Conservation (phyloP, 2,888 invertebrate species). For the Dicranocentrus wangi region DNA sequence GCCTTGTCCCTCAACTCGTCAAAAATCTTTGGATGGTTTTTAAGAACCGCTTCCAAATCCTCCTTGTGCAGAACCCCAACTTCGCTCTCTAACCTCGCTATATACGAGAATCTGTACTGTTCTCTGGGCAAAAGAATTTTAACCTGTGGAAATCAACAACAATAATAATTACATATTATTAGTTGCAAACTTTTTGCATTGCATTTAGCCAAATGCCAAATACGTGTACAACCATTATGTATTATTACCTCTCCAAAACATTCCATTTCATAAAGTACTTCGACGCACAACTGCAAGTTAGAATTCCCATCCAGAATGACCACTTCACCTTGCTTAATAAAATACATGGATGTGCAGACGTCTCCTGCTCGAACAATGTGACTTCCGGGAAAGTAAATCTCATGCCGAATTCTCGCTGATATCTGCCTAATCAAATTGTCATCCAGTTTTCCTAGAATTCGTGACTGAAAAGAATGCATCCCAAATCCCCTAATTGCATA, state of each 20-base stretch:
- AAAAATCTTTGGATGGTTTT: conserved; percentile 63
- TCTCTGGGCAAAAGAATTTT: conserved; percentile 68
- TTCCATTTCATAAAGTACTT: conserved; percentile 68
- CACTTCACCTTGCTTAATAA: conserved; percentile 71
- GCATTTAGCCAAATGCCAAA: too few species aligned
- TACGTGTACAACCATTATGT: too few species aligned
- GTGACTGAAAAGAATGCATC: conserved; percentile 49
- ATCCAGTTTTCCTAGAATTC: conserved; percentile 67
- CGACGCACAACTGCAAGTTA: conserved; percentile 68
- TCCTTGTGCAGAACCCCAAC: conserved; percentile 67
- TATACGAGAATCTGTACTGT: conserved; percentile 69
- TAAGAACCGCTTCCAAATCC: conserved; percentile 65
- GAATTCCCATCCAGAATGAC: conserved; percentile 69
- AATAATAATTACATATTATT: too few species aligned
- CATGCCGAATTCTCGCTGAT: conserved; percentile 65
- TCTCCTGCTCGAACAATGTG: conserved; percentile 69
- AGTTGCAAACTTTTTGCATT: too few species aligned
- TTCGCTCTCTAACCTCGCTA: conserved; percentile 70
- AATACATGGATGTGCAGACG: conserved; percentile 70
- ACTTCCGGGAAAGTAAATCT: conserved; percentile 69
- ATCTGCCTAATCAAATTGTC: conserved; percentile 68
- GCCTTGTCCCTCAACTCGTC: conserved; percentile 64
- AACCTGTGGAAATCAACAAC: conserved; percentile 55
- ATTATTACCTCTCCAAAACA: conserved; percentile 72
- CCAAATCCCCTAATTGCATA: too few species aligned